phyloP scores from a whole-genome alignment of 2,113 vertebrate species.

The Nothoprocta pentlandii region DNA sequence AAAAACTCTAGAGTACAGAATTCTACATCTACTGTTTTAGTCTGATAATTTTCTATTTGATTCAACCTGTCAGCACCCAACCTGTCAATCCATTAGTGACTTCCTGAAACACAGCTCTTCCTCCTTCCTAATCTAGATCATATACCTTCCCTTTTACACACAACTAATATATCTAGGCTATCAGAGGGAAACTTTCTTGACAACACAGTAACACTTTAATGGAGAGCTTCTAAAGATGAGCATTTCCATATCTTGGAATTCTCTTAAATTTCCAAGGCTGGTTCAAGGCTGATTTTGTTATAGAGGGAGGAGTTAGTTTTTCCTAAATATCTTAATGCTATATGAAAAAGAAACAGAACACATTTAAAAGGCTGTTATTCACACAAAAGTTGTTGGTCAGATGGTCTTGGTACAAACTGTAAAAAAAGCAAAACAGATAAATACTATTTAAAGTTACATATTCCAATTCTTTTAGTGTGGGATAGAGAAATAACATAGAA shows the following conservation, averaged over 20 bases:
- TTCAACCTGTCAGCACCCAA: background rate
- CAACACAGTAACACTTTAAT: background rate
- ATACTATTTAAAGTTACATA: background rate
- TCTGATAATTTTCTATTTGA: background rate
- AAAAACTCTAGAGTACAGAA: background rate
- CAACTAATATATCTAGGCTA: background rate
- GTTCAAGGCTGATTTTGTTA: background rate
- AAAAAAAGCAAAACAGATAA: background rate
- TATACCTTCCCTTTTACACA: background rate
- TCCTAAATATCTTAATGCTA: background rate
- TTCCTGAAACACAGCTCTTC: background rate
- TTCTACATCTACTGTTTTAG: background rate
- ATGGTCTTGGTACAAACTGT: background rate
- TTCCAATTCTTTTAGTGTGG: background rate
- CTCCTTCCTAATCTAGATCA: background rate
- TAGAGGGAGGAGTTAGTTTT: background rate
- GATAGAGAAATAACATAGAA: background rate
- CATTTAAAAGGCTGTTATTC: background rate
- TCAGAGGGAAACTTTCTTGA: background rate
- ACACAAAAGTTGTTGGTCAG: background rate
- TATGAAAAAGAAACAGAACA: background rate
- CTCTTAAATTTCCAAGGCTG: background rate
- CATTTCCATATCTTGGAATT: background rate
- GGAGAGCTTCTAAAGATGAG: background rate
- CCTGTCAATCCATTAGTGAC: background rate